Conservation (phyloP, 2,113 vertebrate genomes). For the Oncorhynchus kisutch region DNA sequence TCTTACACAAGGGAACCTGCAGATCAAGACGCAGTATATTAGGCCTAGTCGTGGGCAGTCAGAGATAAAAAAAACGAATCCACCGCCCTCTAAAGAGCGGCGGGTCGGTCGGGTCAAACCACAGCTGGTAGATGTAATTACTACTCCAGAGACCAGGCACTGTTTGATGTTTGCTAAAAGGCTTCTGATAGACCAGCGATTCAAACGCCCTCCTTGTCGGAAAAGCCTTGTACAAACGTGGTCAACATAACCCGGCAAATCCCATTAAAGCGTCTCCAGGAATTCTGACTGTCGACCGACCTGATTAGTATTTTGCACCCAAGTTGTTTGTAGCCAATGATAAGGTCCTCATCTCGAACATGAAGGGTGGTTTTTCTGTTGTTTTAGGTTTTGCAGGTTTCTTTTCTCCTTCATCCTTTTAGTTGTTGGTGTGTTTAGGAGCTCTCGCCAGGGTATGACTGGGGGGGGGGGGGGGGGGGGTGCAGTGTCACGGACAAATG, state of each 20-base stretch:
- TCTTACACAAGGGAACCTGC: constrained; percentile 17
- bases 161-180: constrained; percentile 31
- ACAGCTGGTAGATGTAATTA: constrained; percentile 34
- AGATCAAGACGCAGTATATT: neutral
- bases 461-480: constrained; percentile 50
- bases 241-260: neutral
- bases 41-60: neutral
- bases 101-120: constrained; percentile 33
- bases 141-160: constrained; percentile 4
- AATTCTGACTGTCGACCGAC: neutral
- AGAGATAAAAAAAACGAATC: neutral
- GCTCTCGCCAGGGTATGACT: constrained; percentile 53
- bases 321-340: neutral
- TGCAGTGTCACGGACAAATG: constrained; percentile 42
- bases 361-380: neutral
- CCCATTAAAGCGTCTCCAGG: neutral
- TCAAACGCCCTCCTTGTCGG: neutral
- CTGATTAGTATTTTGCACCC: neutral
- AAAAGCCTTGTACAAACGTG: neutral
- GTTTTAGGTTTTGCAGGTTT: neutral
- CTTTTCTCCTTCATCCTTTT: constrained; percentile 32
- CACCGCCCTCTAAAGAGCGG: neutral
- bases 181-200: constrained; percentile 3
- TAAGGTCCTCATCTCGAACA: neutral
- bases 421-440: constrained; percentile 44